These are phyloP conservation scores for Caenorhabditis sulstoni DNA, from an alignment of 2,888 invertebrate genomes.

Conservation along the genomic window DNA sequence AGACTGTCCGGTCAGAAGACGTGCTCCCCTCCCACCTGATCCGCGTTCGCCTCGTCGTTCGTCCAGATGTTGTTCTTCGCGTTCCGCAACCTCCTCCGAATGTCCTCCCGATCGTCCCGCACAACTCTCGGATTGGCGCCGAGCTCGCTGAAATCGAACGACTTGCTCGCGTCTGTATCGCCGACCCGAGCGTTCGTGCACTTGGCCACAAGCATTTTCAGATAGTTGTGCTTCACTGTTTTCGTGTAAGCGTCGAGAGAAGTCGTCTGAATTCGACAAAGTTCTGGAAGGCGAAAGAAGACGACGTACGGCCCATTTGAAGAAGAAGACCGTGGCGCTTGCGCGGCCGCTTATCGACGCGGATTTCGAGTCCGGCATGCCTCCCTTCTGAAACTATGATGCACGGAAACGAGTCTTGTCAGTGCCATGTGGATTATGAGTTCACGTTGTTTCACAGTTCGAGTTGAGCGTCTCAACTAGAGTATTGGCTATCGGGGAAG, in stretches of 20 bases:
- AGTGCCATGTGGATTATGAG: too few relatives aligned
- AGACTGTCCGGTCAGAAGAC: not conserved
- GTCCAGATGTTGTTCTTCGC: constrained; percentile 18
- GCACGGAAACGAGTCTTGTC: too few relatives aligned
- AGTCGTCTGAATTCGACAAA: constrained; percentile 9
- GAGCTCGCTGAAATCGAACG: constrained; percentile 52
- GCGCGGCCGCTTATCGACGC: constrained; percentile 17
- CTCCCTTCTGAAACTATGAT: not conserved
- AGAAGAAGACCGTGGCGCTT: constrained; percentile 26
- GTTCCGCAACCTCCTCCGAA: constrained; percentile 28
- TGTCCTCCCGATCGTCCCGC: constrained; percentile 57
- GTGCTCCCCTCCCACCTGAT: not conserved
- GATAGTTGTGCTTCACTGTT: constrained; percentile 37
- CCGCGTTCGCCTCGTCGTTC: constrained; percentile 32
- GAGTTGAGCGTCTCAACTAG: too few relatives aligned
- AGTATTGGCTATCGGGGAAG: too few relatives aligned
- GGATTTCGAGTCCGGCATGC: constrained; percentile 14
- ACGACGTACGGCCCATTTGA: constrained; percentile 33
- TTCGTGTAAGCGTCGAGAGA: constrained; percentile 34
- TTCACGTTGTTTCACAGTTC: too few relatives aligned
- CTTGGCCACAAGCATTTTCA: constrained; percentile 30
- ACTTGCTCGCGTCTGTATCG: constrained; percentile 33
- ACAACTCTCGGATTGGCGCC: constrained; percentile 44
- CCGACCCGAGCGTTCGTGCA: constrained; percentile 43
- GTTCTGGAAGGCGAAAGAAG: not conserved